Conservation (phyloP, 1,140 invertebrate species). For the Dendrolimus kikuchii region DNA sequence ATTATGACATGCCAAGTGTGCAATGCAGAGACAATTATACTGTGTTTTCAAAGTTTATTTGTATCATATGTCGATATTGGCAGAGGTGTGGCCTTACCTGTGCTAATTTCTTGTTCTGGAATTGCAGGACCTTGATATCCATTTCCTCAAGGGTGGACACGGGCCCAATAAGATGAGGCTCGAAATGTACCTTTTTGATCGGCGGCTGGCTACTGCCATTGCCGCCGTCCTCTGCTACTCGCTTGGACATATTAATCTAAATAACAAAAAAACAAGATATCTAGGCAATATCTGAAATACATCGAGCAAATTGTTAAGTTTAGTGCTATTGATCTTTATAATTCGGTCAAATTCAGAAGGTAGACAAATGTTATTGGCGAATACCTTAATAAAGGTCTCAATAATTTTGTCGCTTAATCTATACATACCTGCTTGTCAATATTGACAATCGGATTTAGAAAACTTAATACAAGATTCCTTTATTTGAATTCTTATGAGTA, state of each 20-base stretch:
- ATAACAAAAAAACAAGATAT: constrained; percentile 18
- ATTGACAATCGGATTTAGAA: constrained; percentile 29
- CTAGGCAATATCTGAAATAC: constrained; percentile 11
- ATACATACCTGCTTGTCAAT: constrained; percentile 61
- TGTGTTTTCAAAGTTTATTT: background rate
- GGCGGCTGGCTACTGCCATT: constrained; percentile 76
- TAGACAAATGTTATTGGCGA: constrained; percentile 5
- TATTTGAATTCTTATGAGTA: too few relatives aligned
- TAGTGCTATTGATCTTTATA: constrained; percentile 42
- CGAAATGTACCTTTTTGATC: constrained; percentile 95
- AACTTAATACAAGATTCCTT: background rate
- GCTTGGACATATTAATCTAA: constrained; percentile 80
- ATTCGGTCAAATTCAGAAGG: constrained; percentile 25
- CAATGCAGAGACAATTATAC: background rate
- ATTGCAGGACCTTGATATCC: constrained; percentile 97
- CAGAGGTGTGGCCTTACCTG: constrained; percentile 76
- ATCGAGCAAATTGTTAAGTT: constrained; percentile 9
- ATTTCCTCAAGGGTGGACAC: constrained; percentile 96
- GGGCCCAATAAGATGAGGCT: constrained; percentile 92
- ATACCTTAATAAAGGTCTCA: constrained; percentile 11
- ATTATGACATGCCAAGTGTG: constrained; percentile 23
- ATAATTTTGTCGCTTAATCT: constrained; percentile 27
- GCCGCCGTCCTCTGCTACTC: constrained; percentile 75
- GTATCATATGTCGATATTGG: too few relatives aligned
- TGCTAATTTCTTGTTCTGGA: constrained; percentile 97